These are phyloP conservation scores for Sebastes hubbsi DNA, from an alignment of 2,797 vertebrate genomes.

Conservation along the genomic window DNA sequence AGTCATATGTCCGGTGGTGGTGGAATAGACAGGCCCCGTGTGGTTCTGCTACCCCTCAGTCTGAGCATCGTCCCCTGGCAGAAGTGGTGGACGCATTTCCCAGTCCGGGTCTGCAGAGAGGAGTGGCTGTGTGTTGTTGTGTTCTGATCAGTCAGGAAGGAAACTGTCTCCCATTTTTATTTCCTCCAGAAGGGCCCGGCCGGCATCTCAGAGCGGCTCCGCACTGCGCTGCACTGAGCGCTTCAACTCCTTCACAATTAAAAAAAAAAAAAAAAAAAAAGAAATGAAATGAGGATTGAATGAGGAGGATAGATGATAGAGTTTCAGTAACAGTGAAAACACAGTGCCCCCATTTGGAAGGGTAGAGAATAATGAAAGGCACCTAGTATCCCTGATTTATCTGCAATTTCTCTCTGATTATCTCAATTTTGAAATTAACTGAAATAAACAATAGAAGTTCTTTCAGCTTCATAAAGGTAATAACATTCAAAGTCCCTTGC, in stretches of 20 bases:
- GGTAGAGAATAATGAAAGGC: not conserved
- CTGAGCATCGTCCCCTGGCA: conserved; percentile 7
- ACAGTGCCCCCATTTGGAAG: conserved; percentile 43
- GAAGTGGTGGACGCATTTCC: conserved; percentile 34
- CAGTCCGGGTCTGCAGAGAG: conserved; percentile 37
- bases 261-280: not conserved
- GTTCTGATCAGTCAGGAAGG: conserved; percentile 90
- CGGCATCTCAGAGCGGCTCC: conserved; percentile 32
- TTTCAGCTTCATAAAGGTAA: not conserved
- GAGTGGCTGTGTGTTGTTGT: conserved; percentile 52
- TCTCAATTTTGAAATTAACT: not conserved
- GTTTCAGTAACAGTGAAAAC: conserved; percentile 1
- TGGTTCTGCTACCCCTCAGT: not conserved
- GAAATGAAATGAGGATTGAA: not conserved
- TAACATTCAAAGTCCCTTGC: not conserved
- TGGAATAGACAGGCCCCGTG: conserved; percentile 17
- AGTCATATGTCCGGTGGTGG: conserved; percentile 18
- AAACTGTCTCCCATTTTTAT: conserved; percentile 93
- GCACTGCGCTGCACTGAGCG: conserved; percentile 3
- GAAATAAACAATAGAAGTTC: not conserved
- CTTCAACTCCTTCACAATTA: conserved; percentile 22
- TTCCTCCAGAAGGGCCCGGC: conserved; percentile 86
- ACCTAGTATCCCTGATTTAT: not conserved
- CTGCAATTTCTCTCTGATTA: not conserved
- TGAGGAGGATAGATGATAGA: conserved; percentile 3